These are phyloP conservation scores for Meloidogyne exigua DNA, from an alignment of 1,140 invertebrate genomes.

Conservation along the genomic window DNA sequence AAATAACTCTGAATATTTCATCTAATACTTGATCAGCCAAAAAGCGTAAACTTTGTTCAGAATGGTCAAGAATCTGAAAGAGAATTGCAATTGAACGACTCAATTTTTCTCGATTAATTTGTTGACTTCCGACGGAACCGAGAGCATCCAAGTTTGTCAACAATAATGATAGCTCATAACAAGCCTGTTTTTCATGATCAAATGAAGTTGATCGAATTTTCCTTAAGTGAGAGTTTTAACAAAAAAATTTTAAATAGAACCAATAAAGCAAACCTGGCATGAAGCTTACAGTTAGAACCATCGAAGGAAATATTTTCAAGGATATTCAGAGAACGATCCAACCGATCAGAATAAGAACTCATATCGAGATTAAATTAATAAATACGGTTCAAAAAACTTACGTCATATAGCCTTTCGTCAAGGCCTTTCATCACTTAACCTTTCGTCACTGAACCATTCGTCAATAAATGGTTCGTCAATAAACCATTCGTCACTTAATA, in stretches of 20 bases:
- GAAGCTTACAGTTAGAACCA: not conserved
- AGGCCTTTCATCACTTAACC: no score
- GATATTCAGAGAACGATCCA: not conserved
- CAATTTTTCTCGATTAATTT: not conserved
- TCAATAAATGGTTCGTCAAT: no score
- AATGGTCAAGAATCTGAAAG: conserved; percentile 16
- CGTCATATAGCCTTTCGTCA: no score
- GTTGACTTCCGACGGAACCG: not conserved
- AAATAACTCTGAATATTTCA: conserved; percentile 32
- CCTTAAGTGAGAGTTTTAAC: not conserved
- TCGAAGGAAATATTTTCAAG: not conserved
- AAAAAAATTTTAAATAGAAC: not conserved
- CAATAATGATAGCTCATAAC: not conserved
- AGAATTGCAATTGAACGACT: conserved; percentile 4
- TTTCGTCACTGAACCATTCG: no score
- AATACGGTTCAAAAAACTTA: no score
- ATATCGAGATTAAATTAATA: not conserved
- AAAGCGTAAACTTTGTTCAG: conserved; percentile 34
- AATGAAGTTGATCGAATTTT: not conserved
- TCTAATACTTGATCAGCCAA: conserved; percentile 37
- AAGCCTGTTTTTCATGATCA: not conserved
- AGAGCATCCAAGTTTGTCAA: not conserved
- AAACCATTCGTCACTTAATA: no score
- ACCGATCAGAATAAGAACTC: not conserved
- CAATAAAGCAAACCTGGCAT: not conserved